Percentiles rank a stretch among this genome's conserved stretches.
These are phyloP conservation scores for Gobio occitaniae DNA, from an alignment of 2,797 vertebrate species.

Conservation along the genomic window DNA sequence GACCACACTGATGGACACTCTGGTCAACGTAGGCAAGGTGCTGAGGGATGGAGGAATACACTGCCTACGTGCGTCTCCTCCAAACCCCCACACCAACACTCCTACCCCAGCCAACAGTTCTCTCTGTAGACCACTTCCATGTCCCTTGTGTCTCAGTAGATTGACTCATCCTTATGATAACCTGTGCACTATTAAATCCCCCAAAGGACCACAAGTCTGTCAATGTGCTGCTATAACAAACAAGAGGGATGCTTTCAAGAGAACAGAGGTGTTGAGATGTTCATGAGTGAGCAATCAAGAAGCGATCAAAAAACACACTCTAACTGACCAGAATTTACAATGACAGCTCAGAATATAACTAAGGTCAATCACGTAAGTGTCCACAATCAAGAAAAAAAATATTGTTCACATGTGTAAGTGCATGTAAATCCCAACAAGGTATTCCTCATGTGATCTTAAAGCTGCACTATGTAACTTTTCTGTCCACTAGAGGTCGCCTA, in stretches of 20 bases:
- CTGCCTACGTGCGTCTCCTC: constrained; percentile 43
- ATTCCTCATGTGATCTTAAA: not conserved
- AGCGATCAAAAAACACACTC: not conserved
- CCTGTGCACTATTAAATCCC: constrained; percentile 46
- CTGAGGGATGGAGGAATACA: constrained; percentile 69
- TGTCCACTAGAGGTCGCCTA: no score
- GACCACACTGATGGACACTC: constrained; percentile 82
- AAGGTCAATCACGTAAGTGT: not conserved
- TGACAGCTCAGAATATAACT: not conserved
- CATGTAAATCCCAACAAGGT: not conserved
- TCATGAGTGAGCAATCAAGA: constrained; percentile 21
- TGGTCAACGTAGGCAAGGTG: constrained; percentile 77
- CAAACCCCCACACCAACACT: constrained; percentile 32
- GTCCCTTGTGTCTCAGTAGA: constrained; percentile 72
- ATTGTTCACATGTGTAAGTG: not conserved
- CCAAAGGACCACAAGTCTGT: constrained; percentile 32
- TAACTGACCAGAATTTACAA: not conserved
- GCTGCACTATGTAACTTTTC: no score
- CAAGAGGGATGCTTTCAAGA: constrained; percentile 20
- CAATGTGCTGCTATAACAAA: constrained; percentile 35
- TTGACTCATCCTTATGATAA: constrained; percentile 54
- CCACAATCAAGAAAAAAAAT: not conserved
- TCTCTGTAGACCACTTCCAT: constrained; percentile 48
- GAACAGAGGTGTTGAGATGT: constrained; percentile 16
- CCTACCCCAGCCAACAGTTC: constrained; percentile 53